Base-by-base conservation (phyloP, 2,797 vertebrate species). In the Rhinogobio ventralis region DNA sequence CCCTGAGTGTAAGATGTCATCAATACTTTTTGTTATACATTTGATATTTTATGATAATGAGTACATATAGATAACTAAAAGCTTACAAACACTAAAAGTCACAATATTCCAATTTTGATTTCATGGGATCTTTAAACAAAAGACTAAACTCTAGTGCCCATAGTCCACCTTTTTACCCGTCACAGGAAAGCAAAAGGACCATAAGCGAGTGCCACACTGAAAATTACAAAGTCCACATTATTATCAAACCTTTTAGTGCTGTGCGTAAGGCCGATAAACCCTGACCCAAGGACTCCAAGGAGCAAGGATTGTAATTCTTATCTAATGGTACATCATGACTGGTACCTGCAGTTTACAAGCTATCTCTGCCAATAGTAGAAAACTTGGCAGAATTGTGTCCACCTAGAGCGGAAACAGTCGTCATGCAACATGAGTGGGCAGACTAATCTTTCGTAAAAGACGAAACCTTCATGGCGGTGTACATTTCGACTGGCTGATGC, bases 231-330 rank as follows among this genome's bases (percentile, higher is more conserved):
- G 84, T 90, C 86, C 79, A 89, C 72, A 67, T 68, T 76, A 82
- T 91, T 83, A 89, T 89, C 88, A 87, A 82, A 81, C 15, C 42
- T 73, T 86, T 90, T 79, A 62, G 55, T 81, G 84, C 39, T 6
- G 5, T 85, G 55, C 45, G 17, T 46, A 57, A 79, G 66, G 81
- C 75, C 20, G 84, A 84, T 85, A 68, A 87, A 77, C 85, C 85
- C 68, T 57, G 46, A 36, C 60, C 84, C 72, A 79, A 84, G 66
- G 77, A 76, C 82, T 82, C 64, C 28, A 77, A 84, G 19, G 39
- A 78, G 20, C 51, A 78, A 46, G 30, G 55, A 79, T 42, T 84
- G 67, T 74, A 79, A 91, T 82, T 88, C 79, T 88, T 85, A 83
- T 85, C 80, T 85, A 57, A 67, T 23, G 49, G 87, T 83, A 75